Percentiles rank a stretch among this genome's conserved stretches.
These are phyloP conservation scores for Balaeniceps rex DNA, from an alignment of 2,113 vertebrate genomes.

Conservation along the genomic window DNA sequence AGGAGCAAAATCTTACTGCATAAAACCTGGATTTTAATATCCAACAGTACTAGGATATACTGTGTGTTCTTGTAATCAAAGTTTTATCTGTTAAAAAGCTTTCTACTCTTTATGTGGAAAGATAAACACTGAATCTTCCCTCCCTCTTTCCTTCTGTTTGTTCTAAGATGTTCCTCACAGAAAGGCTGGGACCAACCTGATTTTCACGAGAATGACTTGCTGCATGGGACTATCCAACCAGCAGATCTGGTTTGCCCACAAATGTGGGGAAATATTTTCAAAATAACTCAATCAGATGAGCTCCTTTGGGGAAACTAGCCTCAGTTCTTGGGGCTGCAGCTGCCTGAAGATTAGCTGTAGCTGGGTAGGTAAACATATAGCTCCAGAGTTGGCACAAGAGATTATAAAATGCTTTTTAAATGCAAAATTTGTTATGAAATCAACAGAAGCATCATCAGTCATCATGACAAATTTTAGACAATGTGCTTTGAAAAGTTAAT, in stretches of 20 bases:
- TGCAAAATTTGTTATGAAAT: neutral
- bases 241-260: neutral
- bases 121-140: neutral
- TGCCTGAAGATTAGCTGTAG: neutral
- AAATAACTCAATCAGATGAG: neutral
- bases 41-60: neutral
- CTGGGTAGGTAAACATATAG: neutral
- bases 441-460: neutral
- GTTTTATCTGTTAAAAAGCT: neutral
- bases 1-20: neutral
- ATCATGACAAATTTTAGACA: neutral
- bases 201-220: neutral
- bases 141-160: neutral
- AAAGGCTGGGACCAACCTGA: neutral
- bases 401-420: neutral
- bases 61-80: neutral
- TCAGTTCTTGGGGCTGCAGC: neutral
- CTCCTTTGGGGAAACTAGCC: neutral
- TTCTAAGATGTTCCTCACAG: neutral
- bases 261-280: neutral
- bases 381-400: neutral
- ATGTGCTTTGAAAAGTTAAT: neutral
- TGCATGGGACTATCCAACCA: neutral
- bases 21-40: neutral
- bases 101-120: neutral